Evolutionary conservation across 1,140 invertebrate species (phyloP).

Genomic region (Trichoplusia ni): DNA sequence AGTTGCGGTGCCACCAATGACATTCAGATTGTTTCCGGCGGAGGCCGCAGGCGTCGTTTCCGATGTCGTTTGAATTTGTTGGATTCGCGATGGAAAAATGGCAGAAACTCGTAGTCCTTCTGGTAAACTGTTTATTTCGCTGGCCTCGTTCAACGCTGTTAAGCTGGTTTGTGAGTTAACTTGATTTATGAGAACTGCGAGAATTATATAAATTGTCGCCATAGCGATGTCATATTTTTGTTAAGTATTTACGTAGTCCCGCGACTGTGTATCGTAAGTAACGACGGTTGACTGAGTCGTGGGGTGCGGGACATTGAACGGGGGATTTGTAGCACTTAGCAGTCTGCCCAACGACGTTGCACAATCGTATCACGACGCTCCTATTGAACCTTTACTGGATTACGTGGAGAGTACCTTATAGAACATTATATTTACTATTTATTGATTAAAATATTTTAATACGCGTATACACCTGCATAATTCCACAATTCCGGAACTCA

Average conservation of each 20-base stretch:
- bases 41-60: slow-evolving; percentile 61
- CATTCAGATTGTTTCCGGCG: slow-evolving; percentile 74
- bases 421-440: not conserved
- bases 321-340: slow-evolving; percentile 79
- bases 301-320: slow-evolving; percentile 60
- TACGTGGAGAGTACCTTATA: slow-evolving; percentile 57
- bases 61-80: slow-evolving; percentile 58
- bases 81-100: slow-evolving; percentile 67
- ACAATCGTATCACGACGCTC: slow-evolving; percentile 67
- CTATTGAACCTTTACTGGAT: slow-evolving; percentile 68
- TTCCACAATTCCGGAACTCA: too few relatives aligned
- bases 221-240: slow-evolving; percentile 53
- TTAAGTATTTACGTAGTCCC: slow-evolving; percentile 38
- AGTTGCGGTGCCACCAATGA: slow-evolving; percentile 46
- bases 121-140: slow-evolving; percentile 57
- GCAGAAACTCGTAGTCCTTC: slow-evolving; percentile 40
- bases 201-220: slow-evolving; percentile 47
- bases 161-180: slow-evolving; percentile 52
- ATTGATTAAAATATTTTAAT: not conserved
- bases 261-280: slow-evolving; percentile 55
- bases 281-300: slow-evolving; percentile 52
- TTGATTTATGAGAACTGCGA: slow-evolving; percentile 56
- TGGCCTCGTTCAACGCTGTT: slow-evolving; percentile 39
- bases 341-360: slow-evolving; percentile 70
- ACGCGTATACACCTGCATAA: not conserved